Base-by-base conservation (phyloP, 2,888 invertebrate genomes). In the Caenorhabditis virilis region DNA sequence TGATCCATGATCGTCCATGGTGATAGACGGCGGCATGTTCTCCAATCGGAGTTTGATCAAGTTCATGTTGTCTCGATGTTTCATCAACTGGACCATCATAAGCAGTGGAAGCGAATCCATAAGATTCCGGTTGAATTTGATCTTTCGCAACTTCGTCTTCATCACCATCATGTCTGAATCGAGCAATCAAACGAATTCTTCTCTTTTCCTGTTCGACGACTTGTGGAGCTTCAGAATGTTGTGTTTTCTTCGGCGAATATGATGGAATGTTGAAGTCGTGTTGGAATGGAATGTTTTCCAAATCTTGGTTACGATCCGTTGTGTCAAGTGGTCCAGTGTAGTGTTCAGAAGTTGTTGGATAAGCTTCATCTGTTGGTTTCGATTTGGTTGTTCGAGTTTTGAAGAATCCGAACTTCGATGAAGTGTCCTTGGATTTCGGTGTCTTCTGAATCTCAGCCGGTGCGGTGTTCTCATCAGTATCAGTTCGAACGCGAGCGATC, bases 71-170 rank as follows among this genome's bases (percentile, higher is more conserved):
- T 5, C 53, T 45, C 23, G 30, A 1, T n/a, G 33, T 55, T 3
- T 67, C 56, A 16, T 64, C 67, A 0, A 64, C 48, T 22, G 57
- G 48, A 30, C 51, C 50, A 30, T 50, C 41, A 36, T 51, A 42
- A 6, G 59, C 41, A 42, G 47, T 45, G 1, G 53, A 27, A 18
- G 53, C 33, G 15, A 53, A 49, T 30, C 35, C 35, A n/a, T 60
- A 60, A 3, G 27, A n/a, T 25, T 54, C 60, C 38, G 41, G 47
- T 35, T n/a, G n/a, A n/a, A n/a, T n/a, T n/a, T n/a, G n/a, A n/a
- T n/a, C n/a, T n/a, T 64, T 27, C 22, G 65, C 57, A 50, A 58
- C 50, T 27, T 51, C 48, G 25, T 66, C 63, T 38, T 59, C 66
- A 18, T 58, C 55, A 18, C 58, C 62, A 22, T 51, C 53, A 38